Evolutionary conservation across 2,797 vertebrate species (phyloP), one percentile per base, ranked within the genome.

Genomic region (Triplophysa bombifrons): DNA sequence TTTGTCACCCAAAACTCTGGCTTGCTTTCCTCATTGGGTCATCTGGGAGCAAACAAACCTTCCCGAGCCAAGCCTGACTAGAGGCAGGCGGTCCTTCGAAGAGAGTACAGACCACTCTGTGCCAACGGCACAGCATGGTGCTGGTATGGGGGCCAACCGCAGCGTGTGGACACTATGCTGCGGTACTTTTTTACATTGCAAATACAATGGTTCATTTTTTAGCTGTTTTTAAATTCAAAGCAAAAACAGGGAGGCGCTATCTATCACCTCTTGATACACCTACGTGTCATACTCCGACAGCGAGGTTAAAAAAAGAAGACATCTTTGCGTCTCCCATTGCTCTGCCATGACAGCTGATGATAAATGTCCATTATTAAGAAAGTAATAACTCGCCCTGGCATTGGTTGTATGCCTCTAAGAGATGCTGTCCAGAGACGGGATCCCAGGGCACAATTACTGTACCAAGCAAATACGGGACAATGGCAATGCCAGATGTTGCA

Each of bases 341-440:
- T 83, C 77, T 76, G 51, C 58, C 0, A 2, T 93, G 92, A 91
- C 92, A 93, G 89, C 81, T 72, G 86, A 93, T 92, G 93, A 94
- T 93, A 84, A 91, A 93, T 93, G 91, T 82, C 74, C 84, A 87
- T 91, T 89, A 91, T 93, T 89, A 88, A 85, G 66, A 88, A 80
- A 89, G 87, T 85, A 90, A 92, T 92, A 90, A 86, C 72, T 77
- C 77, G 68, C 81, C 56, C 80, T 88, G 86, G 88, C 84, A 88
- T 78, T 81, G 58, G 78, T 61, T 87, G 86, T 86, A 80, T 11
- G 19, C 69, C 63, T 84, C 53, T 75, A 74, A 78, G 72, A 83
- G 63, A 70, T 75, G 78, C 58, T 65, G 48, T 80, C 68, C 84
- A 53, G 78, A 80, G 77, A 82, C 76, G 74, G 85, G 79, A 84